Evolutionary conservation across 2,888 invertebrate genomes (phyloP), one percentile per base, ranked within the genome.

Genomic region (Torymus tubicola): DNA sequence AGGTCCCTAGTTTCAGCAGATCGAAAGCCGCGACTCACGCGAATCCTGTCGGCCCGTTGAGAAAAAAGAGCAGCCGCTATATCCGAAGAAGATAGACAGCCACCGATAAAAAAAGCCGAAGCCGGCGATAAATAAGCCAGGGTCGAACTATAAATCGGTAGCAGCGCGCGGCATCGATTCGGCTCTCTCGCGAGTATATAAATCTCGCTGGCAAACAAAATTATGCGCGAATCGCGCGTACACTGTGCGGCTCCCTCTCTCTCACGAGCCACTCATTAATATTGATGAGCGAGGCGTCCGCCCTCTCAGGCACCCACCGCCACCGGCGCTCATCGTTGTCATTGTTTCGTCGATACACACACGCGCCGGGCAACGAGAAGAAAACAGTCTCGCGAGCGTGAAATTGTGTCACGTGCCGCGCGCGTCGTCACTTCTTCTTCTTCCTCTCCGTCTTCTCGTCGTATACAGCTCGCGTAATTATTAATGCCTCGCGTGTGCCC

Each of bases 341-440:
- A 63, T 73, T 78, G 42, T 72, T 61, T 68, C 67, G 18, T 31
- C 31, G 55, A 73, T 61, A n/a, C 11, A 58, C 24, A 63, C 42
- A 69, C 14, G 24, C 13, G 31, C 14, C n/a, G 11, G 53, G 16
- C 13, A 50, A 69, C n/a, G 65, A 60, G 58, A 63, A 60, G 10
- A 55, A 31, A 31, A 31, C 31, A 31, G 31, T 31, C 31, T 31
- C 31, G 31, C 31, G 31, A 50, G 52, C 55, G 42, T 42, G 21
- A 69, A 81, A 77, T 81, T 77, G 76, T 77, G 76, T 73, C 76
- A 72, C 72, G 80, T 73, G 80, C 31, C 16, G 2, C 68, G 69
- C 5, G 1, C 16, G 14, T 2, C 21, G 12, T 18, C 11, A n/a
- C n/a, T 21, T 14, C n/a, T 11, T n/a, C 13, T 31, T 31, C 31